Conservation (phyloP, 2,113 vertebrate genomes). For the Carassius gibelio region DNA sequence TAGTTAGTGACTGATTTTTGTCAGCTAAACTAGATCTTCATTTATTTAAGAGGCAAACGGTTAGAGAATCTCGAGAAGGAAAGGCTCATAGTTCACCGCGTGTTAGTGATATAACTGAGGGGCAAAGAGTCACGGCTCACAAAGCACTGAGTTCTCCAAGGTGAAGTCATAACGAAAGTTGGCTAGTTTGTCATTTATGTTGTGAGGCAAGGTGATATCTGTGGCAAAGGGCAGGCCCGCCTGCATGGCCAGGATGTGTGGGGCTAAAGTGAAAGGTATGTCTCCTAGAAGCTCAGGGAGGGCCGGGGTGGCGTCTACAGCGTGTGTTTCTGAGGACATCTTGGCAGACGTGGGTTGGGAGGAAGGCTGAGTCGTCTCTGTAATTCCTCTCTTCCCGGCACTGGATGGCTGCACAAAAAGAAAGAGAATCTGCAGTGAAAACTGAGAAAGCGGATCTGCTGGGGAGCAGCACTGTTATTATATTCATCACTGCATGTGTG, state of each 20-base stretch:
- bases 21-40: background rate
- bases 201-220: slow-evolving; percentile 77
- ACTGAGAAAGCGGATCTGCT: background rate
- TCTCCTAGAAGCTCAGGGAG: slow-evolving; percentile 87
- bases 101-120: background rate
- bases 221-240: slow-evolving; percentile 73
- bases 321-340: slow-evolving; percentile 29
- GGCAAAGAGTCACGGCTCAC: slow-evolving; percentile 68
- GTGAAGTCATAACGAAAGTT: slow-evolving; percentile 94
- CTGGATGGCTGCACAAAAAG: slow-evolving; percentile 51
- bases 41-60: slow-evolving; percentile 1
- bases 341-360: slow-evolving; percentile 50
- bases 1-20: background rate
- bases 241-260: slow-evolving; percentile 86
- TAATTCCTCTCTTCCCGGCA: slow-evolving; percentile 32
- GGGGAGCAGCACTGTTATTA: slow-evolving; percentile 1
- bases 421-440: slow-evolving; percentile 22
- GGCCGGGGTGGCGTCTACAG: slow-evolving; percentile 67
- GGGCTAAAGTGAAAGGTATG: slow-evolving; percentile 91
- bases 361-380: slow-evolving; percentile 43
- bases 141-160: slow-evolving; percentile 94
- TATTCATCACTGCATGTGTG: background rate
- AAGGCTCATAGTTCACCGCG: background rate
- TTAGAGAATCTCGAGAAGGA: background rate
- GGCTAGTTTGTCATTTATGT: slow-evolving; percentile 82